Base-by-base conservation (phyloP, 2,797 vertebrate genomes). In the Protosalanx chinensis region DNA sequence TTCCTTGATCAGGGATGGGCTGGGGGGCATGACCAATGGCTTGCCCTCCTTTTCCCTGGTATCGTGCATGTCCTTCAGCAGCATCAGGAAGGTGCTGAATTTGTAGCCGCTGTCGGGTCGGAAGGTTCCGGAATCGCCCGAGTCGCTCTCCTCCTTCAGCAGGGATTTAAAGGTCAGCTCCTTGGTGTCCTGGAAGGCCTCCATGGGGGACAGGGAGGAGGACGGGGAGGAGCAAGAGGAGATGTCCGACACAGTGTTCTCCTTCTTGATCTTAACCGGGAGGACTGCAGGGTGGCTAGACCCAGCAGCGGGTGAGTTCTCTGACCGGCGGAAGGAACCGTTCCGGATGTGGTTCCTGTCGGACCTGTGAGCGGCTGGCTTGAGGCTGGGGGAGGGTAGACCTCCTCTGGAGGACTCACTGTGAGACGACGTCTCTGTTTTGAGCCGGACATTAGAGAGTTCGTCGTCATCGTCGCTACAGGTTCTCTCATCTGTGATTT, bases 61-160 rank as follows among this genome's bases (percentile, higher is more conserved):
- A 75, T 98, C 97, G 8, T 98, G 97, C 90, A 96, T 93, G 82
- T 98, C 97, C 87, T 99, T 99, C 72, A 98, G 86, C 84, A 97
- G 94, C 97, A 99, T 98, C 82, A 99, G 87, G 84, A 97, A 94
- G 77, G 95, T 98, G 86, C 97, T 99, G 85, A 96, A 99, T 77
- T 96, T 95, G 83, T 97, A 98, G 84, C 94, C 95, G 68, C 95
- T 90, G 77, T 98, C 94, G 7, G 96, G 90, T n/a, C 86, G 91
- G 79, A 97, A 94, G 6, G 81, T 80, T 37, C 91, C 88, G 2
- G 82, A 72, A 46, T 94, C 67, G 1, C 88, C 87, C 67, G 91
- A 87, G 62, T 91, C 88, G 75, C 77, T 72, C 49, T 92, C 89
- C 62, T 95, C 94, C 27, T 95, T 94, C 5, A 80, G 88, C 53